Percentiles rank a stretch among this genome's conserved stretches.
Evolutionary conservation across 2,888 invertebrate species (phyloP).

Genomic region (Slavum lentiscoides): DNA sequence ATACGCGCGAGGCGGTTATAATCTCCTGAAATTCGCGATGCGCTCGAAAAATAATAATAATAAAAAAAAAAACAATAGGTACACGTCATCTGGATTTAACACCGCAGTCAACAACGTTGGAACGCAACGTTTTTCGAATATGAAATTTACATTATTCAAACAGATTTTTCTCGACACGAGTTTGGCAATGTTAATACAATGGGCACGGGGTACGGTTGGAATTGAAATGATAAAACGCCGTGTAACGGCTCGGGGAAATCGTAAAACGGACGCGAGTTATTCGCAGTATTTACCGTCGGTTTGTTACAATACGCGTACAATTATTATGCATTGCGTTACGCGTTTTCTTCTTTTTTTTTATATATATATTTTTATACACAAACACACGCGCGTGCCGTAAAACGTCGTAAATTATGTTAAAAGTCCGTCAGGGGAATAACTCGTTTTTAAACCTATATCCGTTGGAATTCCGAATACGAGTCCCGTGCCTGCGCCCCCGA

Average conservation of each 20-base stretch:
- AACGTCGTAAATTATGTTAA: constrained; percentile 42
- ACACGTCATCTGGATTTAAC: not conserved
- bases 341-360: too few species aligned
- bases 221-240: constrained; percentile 22
- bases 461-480: constrained; percentile 26
- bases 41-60: too few species aligned
- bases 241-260: not conserved
- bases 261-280: not conserved
- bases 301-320: not conserved
- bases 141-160: not conserved
- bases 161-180: not conserved
- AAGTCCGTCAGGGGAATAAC: constrained; percentile 45
- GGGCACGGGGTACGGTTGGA: not conserved
- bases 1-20: too few species aligned
- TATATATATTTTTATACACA: not conserved
- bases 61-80: not conserved
- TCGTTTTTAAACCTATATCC: constrained; percentile 40
- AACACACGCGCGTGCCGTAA: not conserved
- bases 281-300: constrained; percentile 9
- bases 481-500: constrained; percentile 6
- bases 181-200: not conserved
- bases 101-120: not conserved
- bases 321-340: not conserved
- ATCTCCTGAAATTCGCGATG: too few species aligned
- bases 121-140: not conserved